Percentiles rank a stretch among this genome's conserved stretches.
Conservation (phyloP, 2,113 vertebrate species). For the Tylochromis polylepis region DNA sequence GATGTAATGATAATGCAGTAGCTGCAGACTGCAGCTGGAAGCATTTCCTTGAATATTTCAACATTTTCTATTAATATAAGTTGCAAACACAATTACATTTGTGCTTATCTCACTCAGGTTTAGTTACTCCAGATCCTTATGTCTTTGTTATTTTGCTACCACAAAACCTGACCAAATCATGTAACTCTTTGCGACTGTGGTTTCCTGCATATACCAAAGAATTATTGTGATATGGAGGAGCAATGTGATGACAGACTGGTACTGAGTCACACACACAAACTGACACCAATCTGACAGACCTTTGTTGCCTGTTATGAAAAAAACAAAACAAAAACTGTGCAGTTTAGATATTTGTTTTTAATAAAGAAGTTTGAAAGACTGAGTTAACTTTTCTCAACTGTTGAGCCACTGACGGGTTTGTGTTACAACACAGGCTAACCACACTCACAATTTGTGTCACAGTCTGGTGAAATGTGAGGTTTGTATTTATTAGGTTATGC, state of each 20-base stretch:
- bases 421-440: background rate
- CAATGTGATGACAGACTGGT: constrained; percentile 9
- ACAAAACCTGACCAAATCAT: background rate
- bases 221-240: background rate
- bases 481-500: background rate
- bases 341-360: background rate
- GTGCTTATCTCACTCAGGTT: background rate
- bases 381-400: background rate
- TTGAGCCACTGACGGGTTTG: background rate
- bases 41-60: no score
- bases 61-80: no score
- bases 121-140: background rate
- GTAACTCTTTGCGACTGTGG: constrained; percentile 1
- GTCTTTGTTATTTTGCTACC: background rate
- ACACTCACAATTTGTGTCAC: background rate
- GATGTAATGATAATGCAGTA: background rate
- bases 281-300: background rate
- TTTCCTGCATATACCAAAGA: background rate
- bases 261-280: constrained; percentile 13
- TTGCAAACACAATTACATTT: background rate
- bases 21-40: background rate
- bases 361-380: background rate
- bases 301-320: background rate
- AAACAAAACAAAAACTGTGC: background rate
- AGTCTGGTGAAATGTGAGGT: background rate